These are phyloP conservation scores for Oikopleura albicans DNA, from an alignment of 23 tunicate genomes.

Conservation along the genomic window DNA sequence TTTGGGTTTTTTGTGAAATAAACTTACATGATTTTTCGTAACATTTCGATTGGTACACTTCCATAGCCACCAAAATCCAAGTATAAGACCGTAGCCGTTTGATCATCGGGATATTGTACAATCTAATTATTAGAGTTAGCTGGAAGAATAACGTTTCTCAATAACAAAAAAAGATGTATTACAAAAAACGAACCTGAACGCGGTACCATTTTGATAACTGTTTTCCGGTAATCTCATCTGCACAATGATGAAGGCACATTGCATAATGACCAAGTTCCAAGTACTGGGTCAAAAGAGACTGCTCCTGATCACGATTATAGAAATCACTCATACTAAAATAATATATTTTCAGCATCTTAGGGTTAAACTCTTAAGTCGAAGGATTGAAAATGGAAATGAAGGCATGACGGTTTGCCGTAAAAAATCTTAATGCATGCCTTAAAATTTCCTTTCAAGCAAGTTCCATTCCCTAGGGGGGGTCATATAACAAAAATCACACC, in stretches of 20 bases:
- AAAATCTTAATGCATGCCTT: no score
- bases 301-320: not conserved
- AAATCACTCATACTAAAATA: constrained; percentile 1
- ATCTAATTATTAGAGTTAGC: not conserved
- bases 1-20: no score
- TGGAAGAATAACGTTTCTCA: not conserved
- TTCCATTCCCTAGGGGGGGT: no score
- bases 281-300: not conserved
- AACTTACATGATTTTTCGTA: not conserved
- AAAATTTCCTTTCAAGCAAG: no score
- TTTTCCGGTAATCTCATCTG: constrained; percentile 10
- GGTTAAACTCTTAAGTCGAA: no score
- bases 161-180: not conserved
- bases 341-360: no score
- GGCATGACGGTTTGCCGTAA: no score
- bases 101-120: not conserved
- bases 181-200: not conserved
- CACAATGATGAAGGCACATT: not conserved
- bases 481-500: no score
- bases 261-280: not conserved
- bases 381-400: no score
- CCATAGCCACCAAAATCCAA: constrained; percentile 8
- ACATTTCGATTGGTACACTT: not conserved
- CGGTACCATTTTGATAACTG: not conserved
- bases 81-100: not conserved